Percentiles rank a stretch among this genome's conserved stretches.
Conservation (phyloP, 2,797 vertebrate genomes). For the Syndactyla subalaris region DNA sequence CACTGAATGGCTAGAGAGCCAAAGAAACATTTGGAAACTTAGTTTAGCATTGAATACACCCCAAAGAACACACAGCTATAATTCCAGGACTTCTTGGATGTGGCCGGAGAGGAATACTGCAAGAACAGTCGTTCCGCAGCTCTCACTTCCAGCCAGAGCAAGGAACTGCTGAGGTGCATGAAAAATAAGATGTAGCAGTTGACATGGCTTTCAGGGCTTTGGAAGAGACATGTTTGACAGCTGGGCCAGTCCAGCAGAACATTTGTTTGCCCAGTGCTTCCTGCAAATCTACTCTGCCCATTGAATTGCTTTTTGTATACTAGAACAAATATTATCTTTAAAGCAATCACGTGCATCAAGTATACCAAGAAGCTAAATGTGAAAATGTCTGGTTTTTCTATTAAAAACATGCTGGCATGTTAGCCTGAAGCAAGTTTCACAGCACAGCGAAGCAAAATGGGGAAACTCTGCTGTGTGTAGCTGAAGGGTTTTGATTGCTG, state of each 20-base stretch:
- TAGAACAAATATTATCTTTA: neutral
- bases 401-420: neutral
- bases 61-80: slow-evolving; percentile 39
- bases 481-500: neutral
- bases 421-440: neutral
- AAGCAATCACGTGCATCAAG: neutral
- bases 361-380: neutral
- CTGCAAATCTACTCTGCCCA: neutral
- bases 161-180: slow-evolving; percentile 26
- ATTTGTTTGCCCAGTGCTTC: neutral
- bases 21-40: slow-evolving; percentile 26
- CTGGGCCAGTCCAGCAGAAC: neutral
- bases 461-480: neutral
- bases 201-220: neutral
- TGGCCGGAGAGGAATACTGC: neutral
- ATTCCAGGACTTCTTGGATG: neutral
- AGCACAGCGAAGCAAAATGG: neutral
- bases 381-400: neutral
- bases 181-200: slow-evolving; percentile 37
- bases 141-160: neutral
- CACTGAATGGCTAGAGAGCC: slow-evolving; percentile 18
- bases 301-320: neutral
- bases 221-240: neutral
- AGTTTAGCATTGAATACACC: neutral
- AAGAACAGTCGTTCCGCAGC: neutral